phyloP scores from a whole-genome alignment of 2,797 vertebrate genomes.

The Clarias platycephalus region DNA sequence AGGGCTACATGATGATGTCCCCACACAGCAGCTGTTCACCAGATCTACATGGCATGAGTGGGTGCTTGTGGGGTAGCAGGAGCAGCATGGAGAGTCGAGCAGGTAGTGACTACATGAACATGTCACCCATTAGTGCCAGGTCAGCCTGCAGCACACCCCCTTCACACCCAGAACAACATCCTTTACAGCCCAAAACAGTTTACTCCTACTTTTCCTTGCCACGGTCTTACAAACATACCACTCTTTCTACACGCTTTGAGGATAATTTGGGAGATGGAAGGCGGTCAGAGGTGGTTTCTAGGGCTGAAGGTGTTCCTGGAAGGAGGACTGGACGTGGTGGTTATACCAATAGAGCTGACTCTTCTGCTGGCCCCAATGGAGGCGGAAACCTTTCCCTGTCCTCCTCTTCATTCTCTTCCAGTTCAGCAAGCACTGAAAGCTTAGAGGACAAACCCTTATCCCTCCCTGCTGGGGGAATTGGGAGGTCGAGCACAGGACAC shows the following conservation, averaged over 20 bases:
- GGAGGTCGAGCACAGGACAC: constrained; percentile 64
- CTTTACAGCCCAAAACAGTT: constrained; percentile 77
- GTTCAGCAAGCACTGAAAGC: constrained; percentile 83
- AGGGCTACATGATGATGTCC: constrained; percentile 84
- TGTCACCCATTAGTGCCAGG: constrained; percentile 78
- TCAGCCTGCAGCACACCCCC: constrained; percentile 77
- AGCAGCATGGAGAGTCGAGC: constrained; percentile 70
- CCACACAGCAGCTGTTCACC: constrained; percentile 77
- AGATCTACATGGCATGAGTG: constrained; percentile 68
- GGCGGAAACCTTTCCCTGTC: constrained; percentile 76
- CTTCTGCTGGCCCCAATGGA: constrained; percentile 66
- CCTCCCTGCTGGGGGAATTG: constrained; percentile 61
- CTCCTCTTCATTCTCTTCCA: constrained; percentile 81
- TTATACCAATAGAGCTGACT: constrained; percentile 72
- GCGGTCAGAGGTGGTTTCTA: constrained; percentile 64
- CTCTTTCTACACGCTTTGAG: constrained; percentile 76
- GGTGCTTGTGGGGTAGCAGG: constrained; percentile 71
- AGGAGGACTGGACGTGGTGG: constrained; percentile 61
- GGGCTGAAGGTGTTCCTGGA: constrained; percentile 55
- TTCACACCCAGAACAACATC: constrained; percentile 71
- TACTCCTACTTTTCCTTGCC: constrained; percentile 79
- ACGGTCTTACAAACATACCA: constrained; percentile 75
- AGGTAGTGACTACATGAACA: constrained; percentile 80
- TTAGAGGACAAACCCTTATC: constrained; percentile 78
- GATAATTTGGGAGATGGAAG: constrained; percentile 73